Evolutionary conservation across 1,140 invertebrate species (phyloP), one percentile per base, ranked within the genome.

Genomic region (Lasioglossum albipes): DNA sequence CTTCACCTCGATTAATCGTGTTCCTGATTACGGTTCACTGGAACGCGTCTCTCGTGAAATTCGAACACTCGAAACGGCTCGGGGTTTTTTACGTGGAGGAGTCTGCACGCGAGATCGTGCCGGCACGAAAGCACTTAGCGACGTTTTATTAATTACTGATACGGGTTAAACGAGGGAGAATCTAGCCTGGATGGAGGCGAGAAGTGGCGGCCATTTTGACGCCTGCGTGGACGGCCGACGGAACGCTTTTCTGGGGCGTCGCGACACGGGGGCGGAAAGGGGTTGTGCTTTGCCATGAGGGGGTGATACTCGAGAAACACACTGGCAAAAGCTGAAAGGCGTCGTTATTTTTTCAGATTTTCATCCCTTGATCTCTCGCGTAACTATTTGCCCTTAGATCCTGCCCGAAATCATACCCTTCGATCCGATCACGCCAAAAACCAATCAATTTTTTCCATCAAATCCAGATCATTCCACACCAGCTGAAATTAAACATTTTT

Each of bases 151-250:
- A 89, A 88, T 90, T 89, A 91, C 89, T 91, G 87, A 84, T 85
- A 83, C 82, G 79, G 86, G 83, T 80, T 89, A 89, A 89, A 90
- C 83, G 88, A 90, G 82, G 82, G 83, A 83, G 75, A 84, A 74
- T 71, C 75, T 84, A 74, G 81, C 64, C 73, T 87, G 82, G 84
- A 86, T 87, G 84, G 86, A 89, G 84, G 87, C 86, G 83, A 87
- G 79, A 85, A 82, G 83, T 80, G 83, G 81, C 90, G 81, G 92
- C 91, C 92, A 92, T 93, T 88, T 92, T 91, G 91, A 92, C 91
- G 92, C 91, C 84, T 93, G 91, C 90, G 90, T 91, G 83, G 41
- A 83, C 64, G 64, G 31, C 42, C 85, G 87, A 79, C 83, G 80
- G 76, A 82, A 79, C 81, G 84, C 88, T 83, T 79, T 69, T 69